These are phyloP conservation scores for Crocodylus rhombifer DNA, from an alignment of 2,797 vertebrate species.

Conservation along the genomic window DNA sequence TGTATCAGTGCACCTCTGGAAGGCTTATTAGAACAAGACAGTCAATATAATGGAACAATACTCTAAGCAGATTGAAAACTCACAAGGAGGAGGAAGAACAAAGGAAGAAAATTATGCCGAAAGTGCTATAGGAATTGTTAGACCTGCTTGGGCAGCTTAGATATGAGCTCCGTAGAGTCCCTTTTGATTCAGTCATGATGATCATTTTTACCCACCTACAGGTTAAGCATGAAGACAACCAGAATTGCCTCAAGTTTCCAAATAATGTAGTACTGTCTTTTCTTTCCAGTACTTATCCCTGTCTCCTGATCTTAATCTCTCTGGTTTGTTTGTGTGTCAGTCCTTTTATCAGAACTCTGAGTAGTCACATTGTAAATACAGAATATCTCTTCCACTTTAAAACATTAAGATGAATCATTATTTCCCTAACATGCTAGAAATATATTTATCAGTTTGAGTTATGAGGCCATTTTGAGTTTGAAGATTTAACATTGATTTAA, in stretches of 20 bases:
- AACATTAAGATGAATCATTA: constrained; percentile 67
- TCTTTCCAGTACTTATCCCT: constrained; percentile 4
- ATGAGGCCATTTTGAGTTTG: constrained; percentile 52
- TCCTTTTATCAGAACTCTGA: neutral
- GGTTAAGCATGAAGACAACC: neutral
- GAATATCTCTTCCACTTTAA: constrained; percentile 30
- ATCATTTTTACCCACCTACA: neutral
- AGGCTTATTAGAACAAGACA: no score
- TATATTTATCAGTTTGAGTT: constrained; percentile 74
- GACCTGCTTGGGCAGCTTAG: neutral
- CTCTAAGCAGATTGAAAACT: no score
- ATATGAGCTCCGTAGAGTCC: accelerated
- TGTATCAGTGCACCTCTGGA: no score
- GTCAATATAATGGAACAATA: no score
- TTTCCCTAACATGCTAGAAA: constrained; percentile 50
- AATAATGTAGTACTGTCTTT: neutral
- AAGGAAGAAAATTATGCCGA: neutral
- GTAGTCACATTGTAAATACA: neutral
- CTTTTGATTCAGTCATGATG: neutral
- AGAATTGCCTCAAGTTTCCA: neutral
- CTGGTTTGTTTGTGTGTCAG: neutral
- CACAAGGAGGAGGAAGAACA: neutral
- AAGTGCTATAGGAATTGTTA: neutral
- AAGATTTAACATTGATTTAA: constrained; percentile 76
- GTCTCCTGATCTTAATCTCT: constrained; percentile 21